Evolutionary conservation across 1,140 invertebrate genomes (phyloP).

Genomic region (Dinothrombium tinctorium): DNA sequence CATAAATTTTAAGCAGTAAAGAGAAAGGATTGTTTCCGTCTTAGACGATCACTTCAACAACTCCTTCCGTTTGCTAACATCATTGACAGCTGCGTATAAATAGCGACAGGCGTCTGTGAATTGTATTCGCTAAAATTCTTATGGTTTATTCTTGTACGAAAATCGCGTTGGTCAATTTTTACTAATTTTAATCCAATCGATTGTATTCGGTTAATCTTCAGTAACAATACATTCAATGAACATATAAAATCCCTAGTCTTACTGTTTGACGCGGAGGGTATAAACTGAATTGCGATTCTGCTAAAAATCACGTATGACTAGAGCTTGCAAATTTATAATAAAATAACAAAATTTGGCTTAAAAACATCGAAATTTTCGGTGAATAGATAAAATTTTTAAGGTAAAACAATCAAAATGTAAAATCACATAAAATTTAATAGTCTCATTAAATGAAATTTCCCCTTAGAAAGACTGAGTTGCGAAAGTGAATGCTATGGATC

Average conservation of each 20-base stretch:
- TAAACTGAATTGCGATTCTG: constrained; percentile 33
- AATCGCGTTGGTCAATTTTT: constrained; percentile 33
- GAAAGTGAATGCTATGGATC: too few species aligned
- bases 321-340: constrained; percentile 4
- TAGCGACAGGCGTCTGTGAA: constrained; percentile 60
- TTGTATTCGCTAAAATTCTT: constrained; percentile 47
- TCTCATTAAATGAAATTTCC: too few species aligned
- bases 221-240: constrained; percentile 44
- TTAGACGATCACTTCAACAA: constrained; percentile 53
- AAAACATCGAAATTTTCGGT: too few species aligned
- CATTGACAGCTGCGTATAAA: constrained; percentile 47
- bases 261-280: constrained; percentile 44
- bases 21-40: too few species aligned
- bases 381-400: too few species aligned
- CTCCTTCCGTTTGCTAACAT: constrained; percentile 38
- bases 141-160: constrained; percentile 20
- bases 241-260: constrained; percentile 44
- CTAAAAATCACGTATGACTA: constrained; percentile 15
- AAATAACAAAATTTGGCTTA: too few species aligned
- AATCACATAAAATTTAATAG: too few species aligned
- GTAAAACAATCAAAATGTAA: too few species aligned
- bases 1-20: too few species aligned
- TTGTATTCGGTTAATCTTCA: constrained; percentile 49
- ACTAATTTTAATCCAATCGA: constrained; percentile 46
- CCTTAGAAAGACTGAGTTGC: too few species aligned